phyloP scores from a whole-genome alignment of 2,113 vertebrate species.

The Cariama cristata region DNA sequence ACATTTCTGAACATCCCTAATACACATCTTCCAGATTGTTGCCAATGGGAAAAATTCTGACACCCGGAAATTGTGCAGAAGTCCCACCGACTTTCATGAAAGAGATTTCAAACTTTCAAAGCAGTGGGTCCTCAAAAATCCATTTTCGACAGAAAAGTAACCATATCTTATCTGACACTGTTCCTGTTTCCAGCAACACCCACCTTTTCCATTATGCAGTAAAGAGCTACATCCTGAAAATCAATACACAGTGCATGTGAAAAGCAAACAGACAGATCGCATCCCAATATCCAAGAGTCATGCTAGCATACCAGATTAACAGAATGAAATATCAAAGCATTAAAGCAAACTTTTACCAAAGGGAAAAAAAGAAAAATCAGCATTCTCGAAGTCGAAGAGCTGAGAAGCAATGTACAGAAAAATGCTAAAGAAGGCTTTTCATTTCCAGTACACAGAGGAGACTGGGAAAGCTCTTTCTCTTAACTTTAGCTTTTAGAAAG shows the following conservation, averaged over 20 bases:
- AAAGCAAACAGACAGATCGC: neutral
- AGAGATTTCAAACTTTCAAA: neutral
- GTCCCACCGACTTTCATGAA: neutral
- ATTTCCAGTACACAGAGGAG: neutral
- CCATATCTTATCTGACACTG: neutral
- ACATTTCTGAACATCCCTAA: neutral
- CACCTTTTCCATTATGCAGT: neutral
- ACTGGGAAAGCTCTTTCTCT: neutral
- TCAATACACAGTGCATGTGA: neutral
- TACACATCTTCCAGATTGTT: neutral
- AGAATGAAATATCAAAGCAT: neutral
- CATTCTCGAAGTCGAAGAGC: neutral
- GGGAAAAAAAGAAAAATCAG: neutral
- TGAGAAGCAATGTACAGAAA: neutral
- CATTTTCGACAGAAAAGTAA: neutral
- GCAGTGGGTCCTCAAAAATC: neutral
- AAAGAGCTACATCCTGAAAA: neutral
- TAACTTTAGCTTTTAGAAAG: neutral
- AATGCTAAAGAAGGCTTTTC: neutral
- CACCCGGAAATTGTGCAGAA: neutral
- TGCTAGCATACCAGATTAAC: neutral
- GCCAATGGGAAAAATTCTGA: neutral
- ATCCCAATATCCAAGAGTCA: neutral
- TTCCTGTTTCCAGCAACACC: neutral
- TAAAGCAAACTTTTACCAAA: neutral